phyloP scores from a whole-genome alignment of 2,797 vertebrate genomes.

The Phrynocephalus forsythii region DNA sequence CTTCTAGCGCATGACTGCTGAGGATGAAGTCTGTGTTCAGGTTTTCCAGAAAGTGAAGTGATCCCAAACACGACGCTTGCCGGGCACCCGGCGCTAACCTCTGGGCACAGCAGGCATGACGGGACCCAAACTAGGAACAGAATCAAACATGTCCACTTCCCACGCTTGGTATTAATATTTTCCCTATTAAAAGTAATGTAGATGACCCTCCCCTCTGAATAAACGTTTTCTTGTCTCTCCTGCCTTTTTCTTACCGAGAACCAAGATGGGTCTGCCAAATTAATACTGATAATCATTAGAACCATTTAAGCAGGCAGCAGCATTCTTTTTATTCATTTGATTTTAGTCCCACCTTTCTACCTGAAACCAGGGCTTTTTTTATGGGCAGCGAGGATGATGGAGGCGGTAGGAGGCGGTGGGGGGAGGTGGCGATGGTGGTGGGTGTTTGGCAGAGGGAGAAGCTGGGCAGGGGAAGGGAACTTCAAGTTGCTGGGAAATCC shows the following conservation, averaged over 20 bases:
- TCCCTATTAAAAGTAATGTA: background rate
- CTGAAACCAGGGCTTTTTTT: too few relatives aligned
- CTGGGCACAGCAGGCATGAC: background rate
- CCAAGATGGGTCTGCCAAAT: background rate
- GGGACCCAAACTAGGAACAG: background rate
- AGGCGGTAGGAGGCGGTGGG: background rate
- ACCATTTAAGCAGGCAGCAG: background rate
- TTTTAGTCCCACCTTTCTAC: too few relatives aligned
- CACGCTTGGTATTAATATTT: background rate
- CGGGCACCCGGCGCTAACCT: background rate
- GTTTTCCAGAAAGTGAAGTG: conserved; percentile 89
- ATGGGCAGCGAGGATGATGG: background rate
- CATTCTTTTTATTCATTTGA: too few relatives aligned
- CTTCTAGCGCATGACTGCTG: conserved; percentile 87
- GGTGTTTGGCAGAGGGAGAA: background rate
- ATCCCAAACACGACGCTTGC: conserved; percentile 12
- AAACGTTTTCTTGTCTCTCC: background rate
- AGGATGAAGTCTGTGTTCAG: conserved; percentile 86
- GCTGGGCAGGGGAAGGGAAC: background rate
- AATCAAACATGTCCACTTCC: background rate
- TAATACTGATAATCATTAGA: background rate
- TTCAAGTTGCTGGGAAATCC: background rate
- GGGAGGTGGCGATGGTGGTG: background rate
- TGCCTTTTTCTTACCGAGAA: background rate
- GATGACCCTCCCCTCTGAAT: background rate